Evolutionary conservation across 2,113 vertebrate species (phyloP).

Genomic region (Penelope pileata): DNA sequence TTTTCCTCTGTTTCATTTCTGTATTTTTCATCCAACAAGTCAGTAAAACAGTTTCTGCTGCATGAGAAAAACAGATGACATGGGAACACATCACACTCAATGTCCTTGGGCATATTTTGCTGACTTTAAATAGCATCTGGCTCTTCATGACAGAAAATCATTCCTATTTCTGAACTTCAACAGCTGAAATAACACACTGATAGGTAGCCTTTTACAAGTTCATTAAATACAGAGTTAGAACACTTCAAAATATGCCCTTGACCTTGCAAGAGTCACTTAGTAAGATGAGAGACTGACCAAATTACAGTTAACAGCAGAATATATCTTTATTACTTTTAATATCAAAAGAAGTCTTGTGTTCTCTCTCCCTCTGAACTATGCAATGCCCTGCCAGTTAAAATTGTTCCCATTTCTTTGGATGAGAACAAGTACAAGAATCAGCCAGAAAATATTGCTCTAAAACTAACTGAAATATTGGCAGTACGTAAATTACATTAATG

Average conservation of each 20-base stretch:
- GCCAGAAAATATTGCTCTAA: neutral
- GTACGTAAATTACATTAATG: neutral
- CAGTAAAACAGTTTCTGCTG: conserved; percentile 2
- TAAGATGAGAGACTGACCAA: neutral
- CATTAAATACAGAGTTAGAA: conserved; percentile 25
- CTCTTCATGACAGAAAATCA: conserved; percentile 61
- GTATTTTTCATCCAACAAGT: neutral
- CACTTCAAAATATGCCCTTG: neutral
- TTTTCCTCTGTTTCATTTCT: conserved; percentile 7
- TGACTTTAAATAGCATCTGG: conserved; percentile 37
- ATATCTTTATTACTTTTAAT: neutral
- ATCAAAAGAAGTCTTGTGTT: neutral
- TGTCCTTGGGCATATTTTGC: conserved; percentile 52
- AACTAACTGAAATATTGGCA: neutral
- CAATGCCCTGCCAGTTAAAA: rapidly evolving
- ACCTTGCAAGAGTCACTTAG: neutral
- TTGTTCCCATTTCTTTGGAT: neutral
- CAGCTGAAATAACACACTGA: conserved; percentile 5
- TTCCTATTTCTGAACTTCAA: conserved; percentile 45
- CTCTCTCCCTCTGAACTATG: neutral
- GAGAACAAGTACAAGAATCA: neutral
- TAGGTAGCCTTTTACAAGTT: neutral
- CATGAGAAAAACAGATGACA: conserved; percentile 56
- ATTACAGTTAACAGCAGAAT: neutral
- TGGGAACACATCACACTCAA: neutral